Evolutionary conservation across 2,113 vertebrate species (phyloP).

Genomic region (Merops nubicus): DNA sequence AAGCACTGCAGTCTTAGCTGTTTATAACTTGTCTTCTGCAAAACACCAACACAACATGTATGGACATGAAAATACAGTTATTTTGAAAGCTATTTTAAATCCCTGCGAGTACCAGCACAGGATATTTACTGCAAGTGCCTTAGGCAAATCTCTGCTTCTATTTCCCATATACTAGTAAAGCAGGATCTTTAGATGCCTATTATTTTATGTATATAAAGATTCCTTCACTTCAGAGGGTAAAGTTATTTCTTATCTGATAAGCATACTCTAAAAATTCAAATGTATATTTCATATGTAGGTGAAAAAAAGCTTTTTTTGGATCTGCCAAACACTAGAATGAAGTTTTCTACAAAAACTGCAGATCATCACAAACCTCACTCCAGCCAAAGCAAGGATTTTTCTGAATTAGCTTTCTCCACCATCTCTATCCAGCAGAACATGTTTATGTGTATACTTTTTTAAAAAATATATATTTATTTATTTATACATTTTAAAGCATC

Average conservation of each 20-base stretch:
- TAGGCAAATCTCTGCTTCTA: not conserved
- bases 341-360: not conserved
- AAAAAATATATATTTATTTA: too few species aligned
- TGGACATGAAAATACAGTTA: not conserved
- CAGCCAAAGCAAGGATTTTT: not conserved
- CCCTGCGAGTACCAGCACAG: not conserved
- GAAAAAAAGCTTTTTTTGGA: not conserved
- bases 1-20: not conserved
- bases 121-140: not conserved
- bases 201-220: not conserved
- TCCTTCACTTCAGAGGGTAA: not conserved
- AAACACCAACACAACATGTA: not conserved
- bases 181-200: not conserved
- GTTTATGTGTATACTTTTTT: not conserved
- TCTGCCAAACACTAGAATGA: not conserved
- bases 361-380: not conserved
- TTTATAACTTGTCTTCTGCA: not conserved
- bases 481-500: not conserved
- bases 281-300: not conserved
- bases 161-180: not conserved
- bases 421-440: not conserved
- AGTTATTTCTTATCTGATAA: not conserved
- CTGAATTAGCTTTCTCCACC: not conserved
- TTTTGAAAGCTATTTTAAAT: not conserved
- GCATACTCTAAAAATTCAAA: not conserved